Percentiles rank a stretch among this genome's conserved stretches.
These are phyloP conservation scores for Oscheius sp. DNA, from an alignment of 2,888 invertebrate genomes.

Conservation along the genomic window DNA sequence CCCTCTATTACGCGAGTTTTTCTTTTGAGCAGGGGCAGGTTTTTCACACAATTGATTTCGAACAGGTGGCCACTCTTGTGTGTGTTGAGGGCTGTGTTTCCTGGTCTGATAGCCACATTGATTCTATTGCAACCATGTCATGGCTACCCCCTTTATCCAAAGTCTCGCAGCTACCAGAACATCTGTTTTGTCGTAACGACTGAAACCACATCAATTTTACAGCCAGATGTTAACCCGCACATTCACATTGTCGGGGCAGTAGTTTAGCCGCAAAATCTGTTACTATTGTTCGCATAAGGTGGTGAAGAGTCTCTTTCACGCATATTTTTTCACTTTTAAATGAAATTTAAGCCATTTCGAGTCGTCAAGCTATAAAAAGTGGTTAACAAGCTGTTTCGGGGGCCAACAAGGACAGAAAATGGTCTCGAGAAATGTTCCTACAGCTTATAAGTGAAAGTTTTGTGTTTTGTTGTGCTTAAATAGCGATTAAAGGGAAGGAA, in stretches of 20 bases:
- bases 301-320: not conserved
- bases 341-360: too few relatives aligned
- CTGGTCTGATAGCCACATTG: constrained; percentile 6
- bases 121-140: too few relatives aligned
- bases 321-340: not conserved
- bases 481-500: constrained; percentile 17
- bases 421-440: not conserved
- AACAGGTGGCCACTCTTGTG: constrained; percentile 18
- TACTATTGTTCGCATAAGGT: not conserved
- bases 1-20: not conserved
- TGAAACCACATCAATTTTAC: constrained; percentile 31
- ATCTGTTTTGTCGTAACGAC: constrained; percentile 31
- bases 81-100: not conserved
- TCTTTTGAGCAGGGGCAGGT: constrained; percentile 9
- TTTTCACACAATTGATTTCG: constrained; percentile 26
- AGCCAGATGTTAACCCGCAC: constrained; percentile 30
- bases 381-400: too few relatives aligned
- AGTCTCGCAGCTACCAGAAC: not conserved
- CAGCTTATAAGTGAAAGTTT: not conserved
- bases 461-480: not conserved
- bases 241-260: constrained; percentile 14
- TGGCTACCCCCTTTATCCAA: too few relatives aligned
- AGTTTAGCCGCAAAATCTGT: constrained; percentile 11
- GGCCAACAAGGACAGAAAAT: too few relatives aligned
- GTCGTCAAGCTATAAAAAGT: too few relatives aligned